Evolutionary conservation across 2,888 invertebrate species (phyloP).

Genomic region (Morpho helenor): DNA sequence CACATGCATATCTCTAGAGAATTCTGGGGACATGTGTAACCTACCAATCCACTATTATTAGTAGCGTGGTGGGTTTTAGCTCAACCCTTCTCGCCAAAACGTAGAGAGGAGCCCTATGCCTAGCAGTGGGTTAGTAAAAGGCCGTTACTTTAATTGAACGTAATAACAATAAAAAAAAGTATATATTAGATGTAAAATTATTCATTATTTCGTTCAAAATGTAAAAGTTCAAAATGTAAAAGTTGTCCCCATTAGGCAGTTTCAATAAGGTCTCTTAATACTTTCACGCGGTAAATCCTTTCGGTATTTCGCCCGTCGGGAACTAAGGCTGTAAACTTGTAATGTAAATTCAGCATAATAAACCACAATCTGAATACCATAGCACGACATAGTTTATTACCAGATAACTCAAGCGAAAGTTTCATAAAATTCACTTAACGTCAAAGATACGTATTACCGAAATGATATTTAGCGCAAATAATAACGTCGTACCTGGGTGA

Average conservation of each 20-base stretch:
- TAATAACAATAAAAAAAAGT: too few relatives aligned
- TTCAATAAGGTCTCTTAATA: conserved; percentile 4
- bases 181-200: too few relatives aligned
- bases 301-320: conserved; percentile 19
- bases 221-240: conserved; percentile 1
- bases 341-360: conserved; percentile 24
- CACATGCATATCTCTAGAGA: too few relatives aligned
- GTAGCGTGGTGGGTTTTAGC: too few relatives aligned
- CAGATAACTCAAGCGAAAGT: conserved; percentile 23
- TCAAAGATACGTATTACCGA: conserved; percentile 2
- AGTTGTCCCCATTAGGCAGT: conserved; percentile 6
- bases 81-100: too few relatives aligned
- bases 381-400: conserved; percentile 17
- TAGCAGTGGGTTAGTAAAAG: too few relatives aligned
- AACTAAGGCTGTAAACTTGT: conserved; percentile 20
- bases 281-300: conserved; percentile 25
- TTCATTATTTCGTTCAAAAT: neutral
- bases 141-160: too few relatives aligned
- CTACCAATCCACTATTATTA: too few relatives aligned
- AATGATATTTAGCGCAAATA: neutral
- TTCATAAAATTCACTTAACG: conserved; percentile 9
- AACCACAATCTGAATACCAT: conserved; percentile 23
- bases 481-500: too few relatives aligned
- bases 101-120: too few relatives aligned
- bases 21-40: too few relatives aligned